Percentiles rank a stretch among this genome's conserved stretches.
phyloP scores from a whole-genome alignment of 2,888 invertebrate species.

The Polydrusus pterygomalis region DNA sequence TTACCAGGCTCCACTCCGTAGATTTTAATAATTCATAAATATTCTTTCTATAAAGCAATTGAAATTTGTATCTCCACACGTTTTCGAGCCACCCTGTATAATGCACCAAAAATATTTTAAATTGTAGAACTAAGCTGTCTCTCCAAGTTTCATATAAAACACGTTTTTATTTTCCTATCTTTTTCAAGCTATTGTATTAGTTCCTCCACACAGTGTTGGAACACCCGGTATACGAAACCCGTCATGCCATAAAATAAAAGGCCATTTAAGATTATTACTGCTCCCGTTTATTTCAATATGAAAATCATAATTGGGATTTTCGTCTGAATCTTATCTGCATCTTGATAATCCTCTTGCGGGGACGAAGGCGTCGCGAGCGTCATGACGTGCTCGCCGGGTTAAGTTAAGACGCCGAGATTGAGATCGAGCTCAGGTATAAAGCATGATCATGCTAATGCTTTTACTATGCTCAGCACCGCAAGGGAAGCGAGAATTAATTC shows the following conservation, averaged over 20 bases:
- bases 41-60: too few species aligned
- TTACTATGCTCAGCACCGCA: conserved; percentile 71
- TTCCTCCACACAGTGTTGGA: too few species aligned
- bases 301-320: conserved; percentile 26
- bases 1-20: too few species aligned
- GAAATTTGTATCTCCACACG: too few species aligned
- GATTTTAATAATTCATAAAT: too few species aligned
- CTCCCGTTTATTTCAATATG: conserved; percentile 23
- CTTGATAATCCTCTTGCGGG: conserved; percentile 72
- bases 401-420: conserved; percentile 66
- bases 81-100: too few species aligned
- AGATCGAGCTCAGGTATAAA: conserved; percentile 65
- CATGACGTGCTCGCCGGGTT: conserved; percentile 65
- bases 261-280: neutral
- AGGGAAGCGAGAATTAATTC: conserved; percentile 70
- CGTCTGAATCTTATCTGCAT: conserved; percentile 19
- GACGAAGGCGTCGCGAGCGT: conserved; percentile 68
- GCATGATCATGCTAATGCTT: conserved; percentile 73
- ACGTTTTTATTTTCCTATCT: too few species aligned
- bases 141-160: too few species aligned
- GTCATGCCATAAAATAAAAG: neutral
- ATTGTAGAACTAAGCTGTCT: too few species aligned
- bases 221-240: neutral
- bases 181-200: too few species aligned
- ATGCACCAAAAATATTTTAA: too few species aligned